Conservation (phyloP, 1,140 invertebrate genomes). For the Diorhabda sublineata region DNA sequence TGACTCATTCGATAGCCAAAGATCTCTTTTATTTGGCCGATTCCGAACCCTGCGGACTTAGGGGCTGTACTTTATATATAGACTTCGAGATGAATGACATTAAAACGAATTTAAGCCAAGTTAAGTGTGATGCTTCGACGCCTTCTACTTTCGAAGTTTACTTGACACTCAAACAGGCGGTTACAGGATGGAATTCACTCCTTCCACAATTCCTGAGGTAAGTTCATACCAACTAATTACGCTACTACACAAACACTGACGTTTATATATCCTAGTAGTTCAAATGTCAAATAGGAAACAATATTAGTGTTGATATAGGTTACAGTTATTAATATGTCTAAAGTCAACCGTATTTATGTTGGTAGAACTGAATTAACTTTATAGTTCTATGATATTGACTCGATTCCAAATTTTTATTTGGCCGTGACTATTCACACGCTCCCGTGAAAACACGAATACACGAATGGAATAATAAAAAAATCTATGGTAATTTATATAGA, state of each 20-base stretch:
- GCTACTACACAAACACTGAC: neutral
- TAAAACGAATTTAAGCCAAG: conserved; percentile 58
- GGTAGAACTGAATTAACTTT: neutral
- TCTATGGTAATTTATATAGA: no score
- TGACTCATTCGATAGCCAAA: conserved; percentile 67
- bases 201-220: conserved; percentile 82
- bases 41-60: conserved; percentile 77
- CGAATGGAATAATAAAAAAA: no score
- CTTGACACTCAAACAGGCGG: conserved; percentile 76
- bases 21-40: conserved; percentile 75
- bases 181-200: conserved; percentile 74
- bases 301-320: neutral
- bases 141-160: conserved; percentile 83
- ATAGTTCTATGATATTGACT: neutral
- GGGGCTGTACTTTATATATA: conserved; percentile 72
- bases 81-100: conserved; percentile 68
- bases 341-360: neutral
- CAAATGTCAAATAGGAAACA: neutral
- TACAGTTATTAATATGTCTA: neutral
- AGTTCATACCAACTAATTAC: conserved; percentile 46
- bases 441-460: no score
- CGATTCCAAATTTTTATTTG: no score
- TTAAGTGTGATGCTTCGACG: conserved; percentile 77
- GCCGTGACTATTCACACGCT: no score
- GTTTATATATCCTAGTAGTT: neutral